phyloP scores from a whole-genome alignment of 2,888 invertebrate genomes.

The Cephus rjabovi region DNA sequence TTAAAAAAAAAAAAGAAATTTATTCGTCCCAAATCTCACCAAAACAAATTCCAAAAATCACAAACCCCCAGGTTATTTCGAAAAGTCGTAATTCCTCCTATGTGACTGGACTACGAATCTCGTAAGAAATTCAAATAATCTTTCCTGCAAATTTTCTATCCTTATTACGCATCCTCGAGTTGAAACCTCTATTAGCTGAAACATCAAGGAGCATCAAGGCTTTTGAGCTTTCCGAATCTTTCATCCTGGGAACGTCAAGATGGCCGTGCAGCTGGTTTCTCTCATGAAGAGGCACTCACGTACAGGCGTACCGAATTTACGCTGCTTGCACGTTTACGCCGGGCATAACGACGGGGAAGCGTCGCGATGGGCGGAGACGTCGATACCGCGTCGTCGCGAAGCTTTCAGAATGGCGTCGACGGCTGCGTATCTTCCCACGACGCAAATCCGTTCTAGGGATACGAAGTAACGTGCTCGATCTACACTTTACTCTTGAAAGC shows the following conservation, averaged over 20 bases:
- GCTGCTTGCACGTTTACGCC: slow-evolving; percentile 27
- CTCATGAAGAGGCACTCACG: slow-evolving; percentile 19
- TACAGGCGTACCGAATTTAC: slow-evolving; percentile 32
- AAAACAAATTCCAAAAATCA: neutral
- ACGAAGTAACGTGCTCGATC: neutral
- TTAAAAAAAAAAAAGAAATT: neutral
- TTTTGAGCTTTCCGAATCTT: slow-evolving; percentile 17
- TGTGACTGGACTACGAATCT: neutral
- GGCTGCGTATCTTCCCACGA: slow-evolving; percentile 59
- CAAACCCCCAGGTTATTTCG: neutral
- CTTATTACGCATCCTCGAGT: neutral
- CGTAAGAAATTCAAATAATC: too few species aligned
- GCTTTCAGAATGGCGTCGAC: slow-evolving; percentile 59
- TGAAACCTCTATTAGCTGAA: neutral
- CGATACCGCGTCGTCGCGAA: slow-evolving; percentile 62
- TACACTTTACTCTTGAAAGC: neutral
- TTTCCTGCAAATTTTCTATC: neutral
- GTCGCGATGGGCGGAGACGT: slow-evolving; percentile 54
- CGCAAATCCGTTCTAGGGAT: slow-evolving; percentile 7
- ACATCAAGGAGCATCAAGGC: neutral
- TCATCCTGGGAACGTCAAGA: slow-evolving; percentile 45
- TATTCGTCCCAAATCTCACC: neutral
- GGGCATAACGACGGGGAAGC: slow-evolving; percentile 21
- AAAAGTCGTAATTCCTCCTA: neutral
- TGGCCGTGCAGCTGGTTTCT: slow-evolving; percentile 42